phyloP scores from a whole-genome alignment of 2,797 vertebrate genomes.

The Cyprinodon diabolis region DNA sequence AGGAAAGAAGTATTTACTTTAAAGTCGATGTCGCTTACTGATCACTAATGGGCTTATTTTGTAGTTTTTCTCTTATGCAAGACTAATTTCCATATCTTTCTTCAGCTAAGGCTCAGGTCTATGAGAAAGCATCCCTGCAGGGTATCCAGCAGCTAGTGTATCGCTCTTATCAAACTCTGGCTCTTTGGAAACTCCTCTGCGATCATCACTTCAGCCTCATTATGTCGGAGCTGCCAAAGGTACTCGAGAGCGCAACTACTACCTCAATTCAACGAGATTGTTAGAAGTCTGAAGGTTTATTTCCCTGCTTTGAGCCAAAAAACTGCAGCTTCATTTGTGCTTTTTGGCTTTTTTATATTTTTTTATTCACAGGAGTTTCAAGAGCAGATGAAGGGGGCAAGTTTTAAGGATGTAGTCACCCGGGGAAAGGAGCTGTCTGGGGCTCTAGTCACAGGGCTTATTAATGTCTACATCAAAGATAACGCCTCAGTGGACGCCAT shows the following conservation, averaged over 20 bases:
- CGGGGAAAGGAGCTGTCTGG: constrained; percentile 92
- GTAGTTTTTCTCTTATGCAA: not conserved
- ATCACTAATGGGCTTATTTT: not conserved
- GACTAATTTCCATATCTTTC: constrained; percentile 1
- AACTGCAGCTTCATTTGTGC: not conserved
- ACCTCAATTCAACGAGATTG: constrained; percentile 15
- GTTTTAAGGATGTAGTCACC: constrained; percentile 94
- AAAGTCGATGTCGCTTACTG: not conserved
- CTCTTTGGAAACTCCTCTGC: constrained; percentile 95
- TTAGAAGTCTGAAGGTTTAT: not conserved
- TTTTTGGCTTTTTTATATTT: not conserved
- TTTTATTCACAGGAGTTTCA: constrained; percentile 87
- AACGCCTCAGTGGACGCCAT: constrained; percentile 94
- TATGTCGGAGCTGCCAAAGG: constrained; percentile 94
- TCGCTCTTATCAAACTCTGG: constrained; percentile 92
- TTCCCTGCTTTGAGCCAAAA: constrained; percentile 7
- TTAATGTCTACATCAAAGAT: constrained; percentile 97
- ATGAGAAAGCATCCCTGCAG: constrained; percentile 93
- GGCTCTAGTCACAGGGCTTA: constrained; percentile 92
- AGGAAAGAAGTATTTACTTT: not conserved
- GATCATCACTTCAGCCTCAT: constrained; percentile 95
- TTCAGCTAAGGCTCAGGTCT: constrained; percentile 91
- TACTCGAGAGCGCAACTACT: constrained; percentile 52
- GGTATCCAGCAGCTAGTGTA: constrained; percentile 93
- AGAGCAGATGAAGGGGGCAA: constrained; percentile 91